These are phyloP conservation scores for Bellardia bayeri DNA, from an alignment of 2,888 invertebrate species.

Conservation along the genomic window DNA sequence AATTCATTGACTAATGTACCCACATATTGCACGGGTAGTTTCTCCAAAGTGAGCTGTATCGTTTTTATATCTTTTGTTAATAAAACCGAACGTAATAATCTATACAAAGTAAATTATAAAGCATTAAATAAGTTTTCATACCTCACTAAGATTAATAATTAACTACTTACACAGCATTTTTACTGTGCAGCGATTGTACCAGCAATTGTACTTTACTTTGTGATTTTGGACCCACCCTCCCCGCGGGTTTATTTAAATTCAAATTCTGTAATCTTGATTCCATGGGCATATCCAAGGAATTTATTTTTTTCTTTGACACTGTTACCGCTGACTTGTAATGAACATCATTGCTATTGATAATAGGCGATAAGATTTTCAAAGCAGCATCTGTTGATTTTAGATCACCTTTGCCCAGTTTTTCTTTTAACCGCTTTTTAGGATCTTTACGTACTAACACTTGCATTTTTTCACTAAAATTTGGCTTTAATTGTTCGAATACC, in stretches of 20 bases:
- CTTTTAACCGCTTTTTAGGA: constrained; percentile 78
- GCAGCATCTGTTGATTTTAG: constrained; percentile 72
- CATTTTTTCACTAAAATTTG: constrained; percentile 85
- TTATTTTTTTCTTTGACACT: constrained; percentile 79
- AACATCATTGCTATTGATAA: constrained; percentile 77
- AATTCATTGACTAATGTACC: constrained; percentile 90
- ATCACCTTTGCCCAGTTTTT: constrained; percentile 74
- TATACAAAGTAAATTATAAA: constrained; percentile 75
- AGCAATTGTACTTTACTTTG: constrained; percentile 92
- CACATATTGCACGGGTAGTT: constrained; percentile 91
- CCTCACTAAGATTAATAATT: not conserved
- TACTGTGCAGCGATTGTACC: constrained; percentile 93
- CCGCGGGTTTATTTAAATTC: constrained; percentile 86
- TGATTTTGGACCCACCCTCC: constrained; percentile 84
- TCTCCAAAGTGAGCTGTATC: constrained; percentile 90
- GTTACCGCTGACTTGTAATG: constrained; percentile 80
- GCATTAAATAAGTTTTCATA: too few relatives aligned
- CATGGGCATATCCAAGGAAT: constrained; percentile 86
- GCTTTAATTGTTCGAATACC: constrained; percentile 86
- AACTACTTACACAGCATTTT: constrained; percentile 87
- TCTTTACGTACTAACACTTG: constrained; percentile 84
- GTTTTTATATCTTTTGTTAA: constrained; percentile 87
- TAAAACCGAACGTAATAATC: constrained; percentile 90
- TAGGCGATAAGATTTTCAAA: constrained; percentile 79
- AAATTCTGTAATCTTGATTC: constrained; percentile 93